These are phyloP conservation scores for Caradrina kadenii DNA, from an alignment of 2,888 invertebrate species.

Conservation along the genomic window DNA sequence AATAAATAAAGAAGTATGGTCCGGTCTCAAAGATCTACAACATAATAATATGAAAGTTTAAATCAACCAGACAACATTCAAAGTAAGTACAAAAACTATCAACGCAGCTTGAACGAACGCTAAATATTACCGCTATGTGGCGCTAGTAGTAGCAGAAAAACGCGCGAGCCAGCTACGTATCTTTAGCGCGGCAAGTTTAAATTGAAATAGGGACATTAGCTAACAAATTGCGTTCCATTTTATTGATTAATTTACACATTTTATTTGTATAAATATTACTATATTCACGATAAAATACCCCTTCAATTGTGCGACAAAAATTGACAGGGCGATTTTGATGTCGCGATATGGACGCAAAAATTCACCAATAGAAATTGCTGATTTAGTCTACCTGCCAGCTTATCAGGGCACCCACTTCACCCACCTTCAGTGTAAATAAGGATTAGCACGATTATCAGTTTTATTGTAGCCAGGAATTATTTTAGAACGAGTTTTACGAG, in stretches of 20 bases:
- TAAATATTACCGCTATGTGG: slow-evolving; percentile 44
- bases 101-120: slow-evolving; percentile 3
- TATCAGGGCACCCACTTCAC: slow-evolving; percentile 86
- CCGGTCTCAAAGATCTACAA: not conserved
- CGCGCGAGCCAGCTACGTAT: slow-evolving; percentile 24
- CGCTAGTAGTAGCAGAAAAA: slow-evolving; percentile 50
- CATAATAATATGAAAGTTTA: not conserved
- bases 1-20: not conserved
- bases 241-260: slow-evolving; percentile 65
- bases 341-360: slow-evolving; percentile 72
- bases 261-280: slow-evolving; percentile 61
- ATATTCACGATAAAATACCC: slow-evolving; percentile 67
- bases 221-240: slow-evolving; percentile 43
- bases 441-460: slow-evolving; percentile 87
- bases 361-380: slow-evolving; percentile 80
- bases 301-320: slow-evolving; percentile 53
- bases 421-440: slow-evolving; percentile 85
- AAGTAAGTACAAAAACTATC: not conserved
- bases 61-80: not conserved
- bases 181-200: slow-evolving; percentile 59
- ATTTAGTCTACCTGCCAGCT: slow-evolving; percentile 78
- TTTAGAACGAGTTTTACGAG: slow-evolving; percentile 75
- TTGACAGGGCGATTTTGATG: slow-evolving; percentile 57
- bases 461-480: slow-evolving; percentile 81
- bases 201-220: slow-evolving; percentile 37